These are phyloP conservation scores for Halcyon badia DNA, from an alignment of 2,797 vertebrate genomes.

Conservation along the genomic window DNA sequence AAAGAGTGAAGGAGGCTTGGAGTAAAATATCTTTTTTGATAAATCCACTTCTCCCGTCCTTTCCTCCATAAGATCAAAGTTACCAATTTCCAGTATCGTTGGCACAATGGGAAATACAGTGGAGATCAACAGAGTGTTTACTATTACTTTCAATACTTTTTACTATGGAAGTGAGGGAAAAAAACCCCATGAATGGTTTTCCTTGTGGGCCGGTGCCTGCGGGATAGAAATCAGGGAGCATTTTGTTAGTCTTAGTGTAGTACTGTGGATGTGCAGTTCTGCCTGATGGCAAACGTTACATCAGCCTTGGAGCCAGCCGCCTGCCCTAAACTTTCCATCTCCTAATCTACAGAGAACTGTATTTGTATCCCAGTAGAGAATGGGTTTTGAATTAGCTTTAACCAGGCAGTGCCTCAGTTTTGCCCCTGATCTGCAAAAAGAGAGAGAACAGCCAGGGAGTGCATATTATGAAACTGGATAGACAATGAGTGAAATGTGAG, in stretches of 20 bases:
- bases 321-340: slow-evolving; percentile 57
- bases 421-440: not conserved
- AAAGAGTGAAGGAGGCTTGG: slow-evolving; percentile 33
- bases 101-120: slow-evolving; percentile 69
- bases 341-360: not conserved
- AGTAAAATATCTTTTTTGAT: slow-evolving; percentile 71
- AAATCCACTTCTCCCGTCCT: slow-evolving; percentile 44
- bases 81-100: slow-evolving; percentile 70
- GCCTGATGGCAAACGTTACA: slow-evolving; percentile 76
- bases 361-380: not conserved
- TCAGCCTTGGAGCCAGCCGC: slow-evolving; percentile 75
- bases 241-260: slow-evolving; percentile 71
- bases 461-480: not conserved
- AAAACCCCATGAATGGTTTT: slow-evolving; percentile 64
- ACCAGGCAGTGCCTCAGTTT: slow-evolving; percentile 43
- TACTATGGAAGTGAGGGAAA: not conserved
- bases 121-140: slow-evolving; percentile 54
- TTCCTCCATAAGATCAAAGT: slow-evolving; percentile 64
- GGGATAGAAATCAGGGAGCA: slow-evolving; percentile 76
- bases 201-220: slow-evolving; percentile 52
- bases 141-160: slow-evolving; percentile 50
- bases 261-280: slow-evolving; percentile 78
- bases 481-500: slow-evolving; percentile 75
- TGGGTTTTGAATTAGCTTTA: slow-evolving; percentile 75
- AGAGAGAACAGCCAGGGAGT: not conserved